Evolutionary conservation across 2,113 vertebrate genomes (phyloP).

Genomic region (Setophaga coronata): DNA sequence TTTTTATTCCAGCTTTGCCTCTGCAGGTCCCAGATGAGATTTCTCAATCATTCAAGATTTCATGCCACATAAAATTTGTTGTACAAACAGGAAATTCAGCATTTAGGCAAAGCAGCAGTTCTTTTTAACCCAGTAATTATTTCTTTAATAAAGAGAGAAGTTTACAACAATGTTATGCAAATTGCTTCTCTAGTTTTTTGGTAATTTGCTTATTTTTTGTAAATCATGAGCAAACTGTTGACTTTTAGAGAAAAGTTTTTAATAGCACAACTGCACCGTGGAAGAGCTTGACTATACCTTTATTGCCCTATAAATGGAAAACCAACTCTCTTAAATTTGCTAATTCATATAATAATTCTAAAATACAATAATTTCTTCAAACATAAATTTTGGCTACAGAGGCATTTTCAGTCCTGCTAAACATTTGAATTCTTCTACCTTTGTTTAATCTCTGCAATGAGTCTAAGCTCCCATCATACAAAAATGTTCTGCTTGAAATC

Average conservation of each 20-base stretch:
- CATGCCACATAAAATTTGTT: not conserved
- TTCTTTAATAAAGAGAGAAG: not conserved
- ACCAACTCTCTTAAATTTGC: not conserved
- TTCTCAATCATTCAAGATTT: not conserved
- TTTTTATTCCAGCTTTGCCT: not conserved
- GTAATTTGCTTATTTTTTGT: not conserved
- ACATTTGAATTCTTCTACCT: not conserved
- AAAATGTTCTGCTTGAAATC: not conserved
- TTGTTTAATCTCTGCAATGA: not conserved
- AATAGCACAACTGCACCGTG: not conserved
- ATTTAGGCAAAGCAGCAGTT: not conserved
- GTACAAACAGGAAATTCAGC: not conserved
- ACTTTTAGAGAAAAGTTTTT: not conserved
- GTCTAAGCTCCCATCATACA: not conserved
- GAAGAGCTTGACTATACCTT: not conserved
- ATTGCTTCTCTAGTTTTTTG: not conserved
- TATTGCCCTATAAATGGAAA: not conserved
- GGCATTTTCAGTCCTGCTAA: not conserved
- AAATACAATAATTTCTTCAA: not conserved
- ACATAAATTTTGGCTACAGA: not conserved
- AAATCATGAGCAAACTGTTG: not conserved
- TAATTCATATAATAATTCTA: not conserved
- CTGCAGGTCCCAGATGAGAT: not conserved
- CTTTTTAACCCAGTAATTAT: not conserved
- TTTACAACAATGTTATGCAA: not conserved